Base-by-base conservation (phyloP, 2,888 invertebrate genomes). In the Octonoba sinensis region DNA sequence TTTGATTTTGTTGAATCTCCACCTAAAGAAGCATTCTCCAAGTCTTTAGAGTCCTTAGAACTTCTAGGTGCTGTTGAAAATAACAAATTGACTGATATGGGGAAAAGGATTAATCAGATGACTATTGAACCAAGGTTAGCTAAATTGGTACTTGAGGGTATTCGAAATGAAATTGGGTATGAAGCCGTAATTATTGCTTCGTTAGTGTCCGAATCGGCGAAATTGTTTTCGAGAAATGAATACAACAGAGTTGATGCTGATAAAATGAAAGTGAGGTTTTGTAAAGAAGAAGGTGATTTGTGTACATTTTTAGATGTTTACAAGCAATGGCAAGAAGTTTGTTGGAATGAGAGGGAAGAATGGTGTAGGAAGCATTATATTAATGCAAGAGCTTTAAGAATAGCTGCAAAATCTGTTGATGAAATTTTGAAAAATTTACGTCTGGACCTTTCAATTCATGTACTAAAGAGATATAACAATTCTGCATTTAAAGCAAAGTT, bases 341-440 rank as follows among this genome's bases (percentile, higher is more conserved):
- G 83, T 6, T 85, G 85, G 66, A 84, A 83, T 44, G 64, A 83
- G 15, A 87, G 86, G 74, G 85, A 85, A 8, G 82, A 84, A 20
- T 88, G 87, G 87, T 88, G 88, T 83, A 81, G 84, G 46, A 74
- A 85, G 22, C 87, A 88, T 79, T 86, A 85, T 73, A 85, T 89
- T 24, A 88, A 88, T 83, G 87, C 86, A 13, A 88, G 87, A 85
- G 84, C 87, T 11, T 85, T 88, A 79, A 85, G 85, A 22, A 84
- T 85, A 4, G 86, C 86, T 6, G 72, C 54, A 20, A 69, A 74
- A 22, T 77, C 73, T 22, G 57, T 74, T 15, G 47, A 75, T 22
- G 85, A 85, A 72, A 74, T 78, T 27, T 36, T 76, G 12, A 57
- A 72, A 6, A 54, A 60, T 57, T 62, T 83, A 20, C 59, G 51